Base-by-base conservation (phyloP, 1,140 invertebrate species). In the Eumaeus atala region DNA sequence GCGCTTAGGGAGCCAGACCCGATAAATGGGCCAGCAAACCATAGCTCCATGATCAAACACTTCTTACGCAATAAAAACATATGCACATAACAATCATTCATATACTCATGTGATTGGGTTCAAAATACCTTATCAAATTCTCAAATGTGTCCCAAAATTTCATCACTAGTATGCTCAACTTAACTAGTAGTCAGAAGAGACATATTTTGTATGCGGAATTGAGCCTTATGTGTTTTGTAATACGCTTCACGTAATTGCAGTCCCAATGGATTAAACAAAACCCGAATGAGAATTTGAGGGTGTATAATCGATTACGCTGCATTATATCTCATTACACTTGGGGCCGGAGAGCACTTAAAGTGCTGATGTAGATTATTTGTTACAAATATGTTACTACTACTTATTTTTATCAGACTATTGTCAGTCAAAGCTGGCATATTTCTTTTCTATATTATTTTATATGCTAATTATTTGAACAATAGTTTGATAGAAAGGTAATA, bases 221-320 rank as follows among this genome's bases (percentile, higher is more conserved):
- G 40, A 67, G 60, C 67, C 49, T 59, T 74, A 62, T 51, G 2
- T 0, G 36, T 1, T 18, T 50, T 12, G 1, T 11, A 53, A 62
- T 58, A 66, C 38, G 28, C n/a, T 12, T 6, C 10, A 37, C 14
- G 11, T 8, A 16, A 9, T 53, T 44, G 8, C 40, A 16, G 2
- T 14, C 14, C 14, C 40, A 9, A 53, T 11, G 12, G 40, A 42
- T 44, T 10, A 42, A 16, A 53, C 28, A 53, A 53, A 53, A 42
- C 38, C 40, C 17, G 18, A 64, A 63, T 59, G 62, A 66, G 58
- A 78, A 70, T 74, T 74, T 67, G 61, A 42, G 78, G 78, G 76
- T 69, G 74, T 80, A 74, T 75, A 78, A 83, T 78, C 79, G 75
- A 83, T 76, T 77, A 82, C 66, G 66, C 68, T 76, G 58, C 70